Base-by-base conservation (phyloP, 2,113 vertebrate genomes). In the Psephotus haematonotus region DNA sequence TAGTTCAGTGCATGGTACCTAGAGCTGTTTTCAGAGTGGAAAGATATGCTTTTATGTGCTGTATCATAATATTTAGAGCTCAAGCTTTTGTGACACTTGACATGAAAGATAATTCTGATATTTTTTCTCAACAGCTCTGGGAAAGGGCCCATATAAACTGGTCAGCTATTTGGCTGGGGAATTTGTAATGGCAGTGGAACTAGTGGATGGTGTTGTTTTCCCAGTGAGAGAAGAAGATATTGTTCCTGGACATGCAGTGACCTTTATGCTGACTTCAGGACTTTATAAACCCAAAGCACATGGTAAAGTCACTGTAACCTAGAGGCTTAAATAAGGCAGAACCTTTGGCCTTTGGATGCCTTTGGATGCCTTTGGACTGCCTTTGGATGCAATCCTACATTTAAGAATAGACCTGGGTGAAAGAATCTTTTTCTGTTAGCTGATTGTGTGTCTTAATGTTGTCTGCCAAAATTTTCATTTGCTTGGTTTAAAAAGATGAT, bases 211-310 rank as follows among this genome's bases (percentile, higher is more conserved):
- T 63, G 77, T 78, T 24, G 95, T 99, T 82, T 98, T 98, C 82
- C 97, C 98, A 33, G 87, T 97, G 87, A 98, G 67, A 78, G 94
- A 95, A 63, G 97, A 98, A 27, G 63, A 95, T 11, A 67, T 63
- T 59, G 53, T 31, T 39, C 91, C 98, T 15, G 98, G 93, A 65
- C 75, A 98, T 70, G 37, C 97, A 11, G 95, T 97, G 31, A 97
- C 95, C 92, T 99, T 99, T 96, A 99, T 99, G 99, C 96, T 99
- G 97, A 99, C 99, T 17, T 98, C 99, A 49, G 99, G 99, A 28
- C 98, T 99, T 84, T 98, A 98, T 96, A 98, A 98, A 95, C 96
- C 98, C 60, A 98, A 98, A 90, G 98, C 98, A n/a, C 98, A 99
- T 2, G 99, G 99, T 99, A 97, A 98, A 98, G n/a, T 59, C 50